Conservation (phyloP, 2,888 invertebrate species). For the Abrostola tripartita region DNA sequence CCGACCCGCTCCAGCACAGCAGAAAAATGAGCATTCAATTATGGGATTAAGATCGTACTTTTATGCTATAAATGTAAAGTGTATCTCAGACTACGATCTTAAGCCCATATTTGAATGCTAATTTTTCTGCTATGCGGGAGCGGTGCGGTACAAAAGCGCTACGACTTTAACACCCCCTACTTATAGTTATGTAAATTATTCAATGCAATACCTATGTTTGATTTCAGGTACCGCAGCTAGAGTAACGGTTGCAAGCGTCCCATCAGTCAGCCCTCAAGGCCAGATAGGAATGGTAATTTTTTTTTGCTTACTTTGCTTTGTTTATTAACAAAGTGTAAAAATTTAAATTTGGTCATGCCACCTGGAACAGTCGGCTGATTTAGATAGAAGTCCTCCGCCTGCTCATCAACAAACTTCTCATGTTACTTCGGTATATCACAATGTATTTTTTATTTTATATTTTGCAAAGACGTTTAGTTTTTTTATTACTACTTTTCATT, state of each 20-base stretch:
- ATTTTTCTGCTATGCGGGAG: too few species aligned
- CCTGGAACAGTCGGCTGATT: slow-evolving; percentile 89
- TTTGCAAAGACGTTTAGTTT: slow-evolving; percentile 10
- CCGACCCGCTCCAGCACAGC: too few species aligned
- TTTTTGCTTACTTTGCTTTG: slow-evolving; percentile 23
- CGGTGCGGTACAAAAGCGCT: too few species aligned
- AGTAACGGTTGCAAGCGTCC: slow-evolving; percentile 87
- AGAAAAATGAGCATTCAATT: too few species aligned
- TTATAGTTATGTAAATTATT: background rate
- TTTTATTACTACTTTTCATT: background rate
- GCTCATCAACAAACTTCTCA: slow-evolving; percentile 94
- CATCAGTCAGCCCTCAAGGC: slow-evolving; percentile 89
- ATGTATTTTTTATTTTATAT: slow-evolving; percentile 66
- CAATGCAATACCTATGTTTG: background rate
- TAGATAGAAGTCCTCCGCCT: slow-evolving; percentile 93
- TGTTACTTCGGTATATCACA: slow-evolving; percentile 90
- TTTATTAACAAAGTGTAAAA: slow-evolving; percentile 37
- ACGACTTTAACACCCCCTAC: too few species aligned
- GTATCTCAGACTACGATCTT: too few species aligned
- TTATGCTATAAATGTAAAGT: too few species aligned
- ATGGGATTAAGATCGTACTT: too few species aligned
- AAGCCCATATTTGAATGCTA: too few species aligned
- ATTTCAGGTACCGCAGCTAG: slow-evolving; percentile 83
- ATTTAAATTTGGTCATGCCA: slow-evolving; percentile 77
- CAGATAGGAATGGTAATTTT: slow-evolving; percentile 91